Evolutionary conservation across 2,888 invertebrate genomes (phyloP), one percentile per base, ranked within the genome.

Genomic region (Corythucha ciliata): DNA sequence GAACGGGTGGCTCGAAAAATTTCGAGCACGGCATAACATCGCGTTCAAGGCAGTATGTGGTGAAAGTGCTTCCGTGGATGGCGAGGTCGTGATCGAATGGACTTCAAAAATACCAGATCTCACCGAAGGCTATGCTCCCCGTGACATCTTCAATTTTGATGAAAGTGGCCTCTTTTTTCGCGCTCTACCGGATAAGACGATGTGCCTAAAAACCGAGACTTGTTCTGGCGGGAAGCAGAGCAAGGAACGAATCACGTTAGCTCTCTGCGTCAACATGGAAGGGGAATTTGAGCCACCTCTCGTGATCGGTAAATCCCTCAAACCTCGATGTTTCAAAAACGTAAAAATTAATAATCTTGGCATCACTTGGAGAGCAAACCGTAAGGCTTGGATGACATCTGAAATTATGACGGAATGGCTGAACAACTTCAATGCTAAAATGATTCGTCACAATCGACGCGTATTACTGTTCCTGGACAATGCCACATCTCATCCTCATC

Each of bases 151-250:
- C 22, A 39, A 39, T 10, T 39, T 3, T 4, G 40, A 39, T 18
- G 40, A 39, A 21, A 39, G 20, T 10, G 40, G 40, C 4, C 10
- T 39, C 3, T 39, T 39, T 10, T 39, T 4, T 10, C 4, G 40
- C 4, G 40, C 40, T 10, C 21, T 63, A 44, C 62, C 62, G 16
- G 51, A 60, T 34, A 64, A 64, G 60, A 63, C 60, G 10, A 44
- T 62, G 5, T 62, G 59, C 24, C 39, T 62, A 6, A 63, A 60
- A 59, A 51, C 42, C 36, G 61, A 63, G 41, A 59, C 59, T 53
- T 64, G 60, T 48, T 16, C 42, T 14, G 62, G 60, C 40, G 63
- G 62, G n/a, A 63, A 63, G 55, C 24, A 59, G 20, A 54, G 57
- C 2, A 64, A 63, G 55, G 59, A 63, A 34, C 52, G 60, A 29